Evolutionary conservation across 2,888 invertebrate genomes (phyloP).

Genomic region (Malachius bipustulatus): DNA sequence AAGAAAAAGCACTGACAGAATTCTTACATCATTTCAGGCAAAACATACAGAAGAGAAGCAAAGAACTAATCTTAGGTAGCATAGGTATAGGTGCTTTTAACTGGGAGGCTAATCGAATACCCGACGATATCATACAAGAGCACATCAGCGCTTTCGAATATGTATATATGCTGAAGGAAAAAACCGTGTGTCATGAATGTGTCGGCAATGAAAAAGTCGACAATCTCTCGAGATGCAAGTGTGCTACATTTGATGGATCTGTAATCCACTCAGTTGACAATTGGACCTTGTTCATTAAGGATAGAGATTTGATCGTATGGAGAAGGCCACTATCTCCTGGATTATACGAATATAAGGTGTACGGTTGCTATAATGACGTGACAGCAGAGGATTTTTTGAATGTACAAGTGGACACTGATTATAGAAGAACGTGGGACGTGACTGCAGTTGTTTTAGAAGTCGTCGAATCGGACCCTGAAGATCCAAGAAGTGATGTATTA

Average conservation of each 20-base stretch:
- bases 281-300: conserved; percentile 71
- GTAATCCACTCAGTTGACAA: conserved; percentile 36
- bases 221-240: conserved; percentile 28
- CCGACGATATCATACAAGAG: conserved; percentile 42
- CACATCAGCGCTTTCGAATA: conserved; percentile 48
- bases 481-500: conserved; percentile 56
- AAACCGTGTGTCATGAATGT: conserved; percentile 43
- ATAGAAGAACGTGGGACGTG: conserved; percentile 68
- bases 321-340: conserved; percentile 55
- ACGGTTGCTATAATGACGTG: conserved; percentile 70
- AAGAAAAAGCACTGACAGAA: conserved; percentile 45
- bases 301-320: conserved; percentile 73
- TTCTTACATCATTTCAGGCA: conserved; percentile 39
- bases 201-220: conserved; percentile 22
- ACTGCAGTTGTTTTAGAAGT: conserved; percentile 61
- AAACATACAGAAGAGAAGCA: conserved; percentile 38
- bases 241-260: conserved; percentile 9
- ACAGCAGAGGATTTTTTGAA: conserved; percentile 67
- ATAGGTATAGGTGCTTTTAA: conserved; percentile 44
- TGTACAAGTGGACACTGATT: conserved; percentile 69
- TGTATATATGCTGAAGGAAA: conserved; percentile 40
- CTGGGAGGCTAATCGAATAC: conserved; percentile 50
- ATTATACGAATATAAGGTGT: conserved; percentile 75
- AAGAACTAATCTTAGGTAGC: conserved; percentile 44
- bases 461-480: conserved; percentile 51